These are phyloP conservation scores for Nylanderia fulva DNA, from an alignment of 1,140 invertebrate genomes.

Conservation along the genomic window DNA sequence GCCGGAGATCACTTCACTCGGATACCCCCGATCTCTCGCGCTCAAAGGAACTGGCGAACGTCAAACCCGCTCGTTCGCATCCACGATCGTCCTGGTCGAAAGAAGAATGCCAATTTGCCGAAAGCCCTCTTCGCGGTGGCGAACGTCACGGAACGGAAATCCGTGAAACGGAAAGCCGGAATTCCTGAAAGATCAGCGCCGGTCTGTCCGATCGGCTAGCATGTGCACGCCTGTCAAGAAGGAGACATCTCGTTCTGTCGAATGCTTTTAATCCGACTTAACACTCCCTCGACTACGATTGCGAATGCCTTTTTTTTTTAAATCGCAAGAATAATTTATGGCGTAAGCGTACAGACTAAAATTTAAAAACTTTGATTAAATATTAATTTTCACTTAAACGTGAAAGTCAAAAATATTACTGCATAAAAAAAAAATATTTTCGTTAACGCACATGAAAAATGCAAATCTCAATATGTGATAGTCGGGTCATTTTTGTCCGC, in stretches of 20 bases:
- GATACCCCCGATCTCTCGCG: slow-evolving; percentile 74
- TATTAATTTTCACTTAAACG: not conserved
- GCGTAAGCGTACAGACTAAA: not conserved
- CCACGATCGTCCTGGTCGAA: slow-evolving; percentile 69
- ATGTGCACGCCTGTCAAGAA: slow-evolving; percentile 36
- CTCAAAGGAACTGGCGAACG: slow-evolving; percentile 78
- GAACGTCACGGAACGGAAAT: slow-evolving; percentile 70
- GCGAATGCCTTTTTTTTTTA: not conserved
- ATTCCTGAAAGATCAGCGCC: slow-evolving; percentile 68
- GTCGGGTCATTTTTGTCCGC: not conserved
- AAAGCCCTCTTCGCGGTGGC: slow-evolving; percentile 73
- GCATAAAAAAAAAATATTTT: too few relatives aligned
- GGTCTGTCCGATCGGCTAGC: slow-evolving; percentile 30
- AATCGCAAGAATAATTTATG: not conserved
- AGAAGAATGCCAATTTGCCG: slow-evolving; percentile 84
- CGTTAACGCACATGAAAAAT: not conserved
- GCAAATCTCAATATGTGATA: slow-evolving; percentile 27
- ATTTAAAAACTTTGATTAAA: not conserved
- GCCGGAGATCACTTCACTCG: slow-evolving; percentile 81
- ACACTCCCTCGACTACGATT: not conserved
- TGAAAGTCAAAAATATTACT: not conserved
- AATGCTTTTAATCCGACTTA: slow-evolving; percentile 58
- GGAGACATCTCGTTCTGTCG: slow-evolving; percentile 36
- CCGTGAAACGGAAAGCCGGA: slow-evolving; percentile 63
- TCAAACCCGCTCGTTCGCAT: slow-evolving; percentile 76